Base-by-base conservation (phyloP, 2,113 vertebrate species). In the Pipa parva region DNA sequence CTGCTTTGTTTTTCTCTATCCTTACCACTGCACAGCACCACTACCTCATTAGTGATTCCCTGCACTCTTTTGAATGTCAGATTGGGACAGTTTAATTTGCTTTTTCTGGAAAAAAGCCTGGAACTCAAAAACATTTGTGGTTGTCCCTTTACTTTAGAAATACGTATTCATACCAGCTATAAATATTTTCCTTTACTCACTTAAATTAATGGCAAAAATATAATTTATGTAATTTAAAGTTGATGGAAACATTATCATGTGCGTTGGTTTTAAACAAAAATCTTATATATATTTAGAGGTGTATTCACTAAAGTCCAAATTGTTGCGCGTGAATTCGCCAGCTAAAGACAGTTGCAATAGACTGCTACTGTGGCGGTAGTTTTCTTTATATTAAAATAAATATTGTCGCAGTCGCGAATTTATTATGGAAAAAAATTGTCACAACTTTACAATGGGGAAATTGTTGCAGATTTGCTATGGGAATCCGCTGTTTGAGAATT, bases 61-160 rank as follows among this genome's bases (percentile, higher is more conserved):
- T 33, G 58, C 49, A 59, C 66, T 54, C 46, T 60, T 39, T 70
- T 11, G 45, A 58, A 57, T 70, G 66, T 70, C 66, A 70, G 28
- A 29, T 54, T 70, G 58, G 58, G 54, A 70, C 66, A 70, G 58
- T 61, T 70, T 70, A 61, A 70, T 70, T 61, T 70, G 66, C 58
- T 70, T 70, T 70, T 70, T 54, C 66, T 61, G 66, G 58, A 70
- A 61, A 54, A 6, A 52, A 61, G 66, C 66, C 58, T 61, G 25
- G 58, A 70, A 70, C 27, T 52, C 49, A 52, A 58, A 70, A 70
- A 61, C 48, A 37, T 27, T 70, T 61, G 58, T 54, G 57, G 66
- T 70, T 61, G 66, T 61, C 54, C 31, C 33, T 60, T 28, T 51
- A 26, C 57, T 60, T 69, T 20, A 59, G 57, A 70, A 70, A 59